A percentile compares a stretch with the other conserved stretches of the same genome.
Evolutionary conservation across 1,140 invertebrate genomes (phyloP).

Genomic region (Philaenus spumarius): DNA sequence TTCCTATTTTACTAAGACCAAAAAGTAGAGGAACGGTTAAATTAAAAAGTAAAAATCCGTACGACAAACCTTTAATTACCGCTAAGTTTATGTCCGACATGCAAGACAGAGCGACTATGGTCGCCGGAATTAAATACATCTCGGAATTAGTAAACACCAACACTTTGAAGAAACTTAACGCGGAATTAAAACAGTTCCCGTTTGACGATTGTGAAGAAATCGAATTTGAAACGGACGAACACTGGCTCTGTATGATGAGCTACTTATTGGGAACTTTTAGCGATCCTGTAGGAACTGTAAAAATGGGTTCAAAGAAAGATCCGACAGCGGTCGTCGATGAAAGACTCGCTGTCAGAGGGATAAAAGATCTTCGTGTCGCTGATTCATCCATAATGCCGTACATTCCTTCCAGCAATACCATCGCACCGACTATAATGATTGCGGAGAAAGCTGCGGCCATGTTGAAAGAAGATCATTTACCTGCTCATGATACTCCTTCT

Average conservation of each 20-base stretch:
- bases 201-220: conserved; percentile 68
- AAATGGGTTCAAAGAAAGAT: conserved; percentile 76
- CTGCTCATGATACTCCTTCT: no score
- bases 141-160: conserved; percentile 17
- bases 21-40: conserved; percentile 59
- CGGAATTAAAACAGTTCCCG: conserved; percentile 54
- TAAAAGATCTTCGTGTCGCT: conserved; percentile 69
- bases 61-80: conserved; percentile 66
- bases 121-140: conserved; percentile 37
- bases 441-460: conserved; percentile 78
- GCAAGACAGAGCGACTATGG: conserved; percentile 56
- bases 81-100: conserved; percentile 68
- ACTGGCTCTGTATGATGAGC: conserved; percentile 77
- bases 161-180: conserved; percentile 26
- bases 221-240: conserved; percentile 65
- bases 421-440: conserved; percentile 81
- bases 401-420: conserved; percentile 72
- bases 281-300: conserved; percentile 70
- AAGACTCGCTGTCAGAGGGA: conserved; percentile 66
- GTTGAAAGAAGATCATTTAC: conserved; percentile 54
- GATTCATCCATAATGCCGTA: conserved; percentile 88
- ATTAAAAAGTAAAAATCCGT: conserved; percentile 54
- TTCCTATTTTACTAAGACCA: conserved; percentile 37
- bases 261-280: conserved; percentile 83
- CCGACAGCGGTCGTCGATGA: conserved; percentile 74